Evolutionary conservation across 2,113 vertebrate species (phyloP).

Genomic region (Oophaga pumilio): DNA sequence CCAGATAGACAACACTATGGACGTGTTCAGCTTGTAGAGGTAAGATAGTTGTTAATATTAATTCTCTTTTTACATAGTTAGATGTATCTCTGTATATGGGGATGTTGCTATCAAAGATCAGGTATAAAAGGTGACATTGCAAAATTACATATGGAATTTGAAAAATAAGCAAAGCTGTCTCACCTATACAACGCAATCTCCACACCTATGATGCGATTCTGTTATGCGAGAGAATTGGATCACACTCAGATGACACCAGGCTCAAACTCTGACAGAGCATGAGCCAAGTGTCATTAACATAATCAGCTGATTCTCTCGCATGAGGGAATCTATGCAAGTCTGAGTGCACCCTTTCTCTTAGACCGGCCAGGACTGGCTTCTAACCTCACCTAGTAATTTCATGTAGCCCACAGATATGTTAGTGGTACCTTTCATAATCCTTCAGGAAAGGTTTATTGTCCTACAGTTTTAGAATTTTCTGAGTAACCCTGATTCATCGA

Average conservation of each 20-base stretch:
- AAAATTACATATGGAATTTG: not conserved
- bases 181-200: not conserved
- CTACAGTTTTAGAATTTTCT: not conserved
- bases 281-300: too few species aligned
- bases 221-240: too few species aligned
- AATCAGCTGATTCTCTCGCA: too few species aligned
- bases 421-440: too few species aligned
- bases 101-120: too few species aligned
- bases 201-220: not conserved
- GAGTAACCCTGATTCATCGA: too few species aligned
- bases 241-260: too few species aligned
- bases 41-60: constrained; percentile 64
- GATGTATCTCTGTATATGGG: not conserved
- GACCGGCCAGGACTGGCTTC: not conserved
- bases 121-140: too few species aligned
- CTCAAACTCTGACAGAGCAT: too few species aligned
- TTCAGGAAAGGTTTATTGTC: not conserved
- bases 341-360: not conserved
- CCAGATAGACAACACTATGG: constrained; percentile 84
- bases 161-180: not conserved
- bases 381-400: not conserved
- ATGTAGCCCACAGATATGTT: not conserved
- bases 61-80: not conserved
- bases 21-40: constrained; percentile 86
- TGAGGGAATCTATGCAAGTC: too few species aligned